Conservation (phyloP, 2,113 vertebrate species). For the Sceloporus undulatus region DNA sequence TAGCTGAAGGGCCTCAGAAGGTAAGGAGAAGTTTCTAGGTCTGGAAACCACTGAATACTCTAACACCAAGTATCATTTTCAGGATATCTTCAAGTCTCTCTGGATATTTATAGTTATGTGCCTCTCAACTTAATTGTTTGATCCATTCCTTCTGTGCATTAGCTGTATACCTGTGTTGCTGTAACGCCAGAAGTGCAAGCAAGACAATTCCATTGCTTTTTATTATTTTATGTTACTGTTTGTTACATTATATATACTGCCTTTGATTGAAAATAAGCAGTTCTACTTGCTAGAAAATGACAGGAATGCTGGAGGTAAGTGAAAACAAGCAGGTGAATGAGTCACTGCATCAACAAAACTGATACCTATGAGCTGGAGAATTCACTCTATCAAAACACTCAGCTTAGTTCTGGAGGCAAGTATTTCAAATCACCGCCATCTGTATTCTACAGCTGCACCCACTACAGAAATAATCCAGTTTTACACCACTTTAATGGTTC, state of each 20-base stretch:
- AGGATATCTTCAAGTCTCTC: neutral
- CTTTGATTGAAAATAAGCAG: neutral
- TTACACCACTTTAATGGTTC: too few species aligned
- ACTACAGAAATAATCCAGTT: too few species aligned
- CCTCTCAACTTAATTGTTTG: neutral
- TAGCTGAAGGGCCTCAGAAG: slow-evolving; percentile 22
- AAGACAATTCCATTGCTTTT: neutral
- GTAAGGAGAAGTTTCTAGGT: neutral
- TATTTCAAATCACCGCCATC: too few species aligned
- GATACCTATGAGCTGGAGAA: neutral
- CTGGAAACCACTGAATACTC: neutral
- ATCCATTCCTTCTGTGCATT: neutral
- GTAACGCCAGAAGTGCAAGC: neutral
- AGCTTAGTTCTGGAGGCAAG: too few species aligned
- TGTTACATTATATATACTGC: neutral
- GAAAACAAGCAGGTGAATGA: neutral
- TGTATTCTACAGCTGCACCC: too few species aligned
- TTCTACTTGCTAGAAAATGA: neutral
- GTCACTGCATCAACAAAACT: neutral
- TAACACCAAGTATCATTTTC: neutral
- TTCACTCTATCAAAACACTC: neutral
- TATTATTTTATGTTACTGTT: neutral
- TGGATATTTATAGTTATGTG: neutral
- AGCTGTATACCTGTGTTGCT: neutral
- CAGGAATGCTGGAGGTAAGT: neutral